Evolutionary conservation across 2,113 vertebrate genomes (phyloP), one percentile per base, ranked within the genome.

Genomic region (Panthera leo): DNA sequence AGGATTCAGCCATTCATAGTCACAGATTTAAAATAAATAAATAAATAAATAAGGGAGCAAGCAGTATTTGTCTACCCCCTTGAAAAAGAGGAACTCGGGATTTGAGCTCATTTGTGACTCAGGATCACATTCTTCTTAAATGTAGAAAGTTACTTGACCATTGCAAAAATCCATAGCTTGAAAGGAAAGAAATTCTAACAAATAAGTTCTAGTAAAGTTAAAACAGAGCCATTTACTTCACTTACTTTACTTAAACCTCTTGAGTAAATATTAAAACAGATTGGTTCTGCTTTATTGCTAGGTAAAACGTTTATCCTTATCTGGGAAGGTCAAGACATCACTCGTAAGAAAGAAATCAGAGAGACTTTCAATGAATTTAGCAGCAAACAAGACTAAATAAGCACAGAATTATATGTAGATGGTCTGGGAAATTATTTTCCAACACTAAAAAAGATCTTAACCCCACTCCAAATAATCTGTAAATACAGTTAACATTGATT

Each of bases 121-220:
- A 82, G n/a, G 85, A 27, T 39, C 39, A 90, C 61, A 85, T 23
- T 90, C 53, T 94, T 83, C 83, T 91, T 89, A 55, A 67, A 70
- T 86, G 9, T 27, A 68, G 82, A 39, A 65, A 71, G 29, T 89
- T 94, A 90, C 21, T 23, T 90, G 65, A 88, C 8, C 71, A 29
- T 48, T 91, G 31, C 53, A 75, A 45, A 95, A 89, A 83, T 39
- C 8, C 27, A 93, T 18, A 95, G 58, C 13, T 58, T 67, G n/a
- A 16, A 94, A 89, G 14, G 90, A 36, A 96, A 94, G 18, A 95
- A 67, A 96, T 85, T 95, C 34, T 95, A 48, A 70, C 45, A 91
- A 96, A 76, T 1, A 9, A 29, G 13, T 4, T 70, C 82, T 92
- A 84, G 80, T 78, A 67, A 95, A 96, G 82, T 70, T 71, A 93